Base-by-base conservation (phyloP, 2,113 vertebrate genomes). In the Scophthalmus maximus region DNA sequence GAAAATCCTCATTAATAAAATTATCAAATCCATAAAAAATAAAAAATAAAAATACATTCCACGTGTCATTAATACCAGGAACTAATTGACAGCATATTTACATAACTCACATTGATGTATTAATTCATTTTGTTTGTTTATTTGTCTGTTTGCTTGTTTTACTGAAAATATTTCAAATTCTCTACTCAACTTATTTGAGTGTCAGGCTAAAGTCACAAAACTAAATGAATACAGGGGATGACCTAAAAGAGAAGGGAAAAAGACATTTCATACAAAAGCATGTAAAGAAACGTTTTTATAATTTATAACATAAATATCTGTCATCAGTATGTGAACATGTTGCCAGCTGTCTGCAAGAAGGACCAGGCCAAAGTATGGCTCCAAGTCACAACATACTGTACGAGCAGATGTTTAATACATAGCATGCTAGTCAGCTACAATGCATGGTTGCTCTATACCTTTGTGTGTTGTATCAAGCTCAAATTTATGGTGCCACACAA, bases 371-470 rank as follows among this genome's bases (percentile, higher is more conserved):
- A 20, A 52, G 38, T 40, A 30, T 36, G 52, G 36, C 52, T 27
- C 20, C 26, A 34, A 71, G 73, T 56, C 26, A 27, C 60, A 49
- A 70, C 38, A 61, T 26, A 42, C 49, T 47, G 25, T 32, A 34
- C 40, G 66, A 66, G n/a, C 61, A 71, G n/a, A 71, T 50, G 58
- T 68, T 63, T 27, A 40, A 32, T 69, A 60, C 44, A 62, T 46
- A 26, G 29, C 51, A 62, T 15, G n/a, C 38, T 76, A 18, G 36
- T 55, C n/a, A 26, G 36, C 17, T 11, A 36, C 15, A 18, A 22
- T 30, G 4, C 29, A 70, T 20, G 29, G 20, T 46, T 6, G 38
- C 49, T n/a, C n/a, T n/a, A n/a, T n/a, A n/a, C n/a, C n/a, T n/a
- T n/a, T n/a, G n/a, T n/a, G 46, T 34, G 10, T 15, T 22, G 36